phyloP scores from a whole-genome alignment of 1,140 invertebrate genomes.

The Euwallacea similis region DNA sequence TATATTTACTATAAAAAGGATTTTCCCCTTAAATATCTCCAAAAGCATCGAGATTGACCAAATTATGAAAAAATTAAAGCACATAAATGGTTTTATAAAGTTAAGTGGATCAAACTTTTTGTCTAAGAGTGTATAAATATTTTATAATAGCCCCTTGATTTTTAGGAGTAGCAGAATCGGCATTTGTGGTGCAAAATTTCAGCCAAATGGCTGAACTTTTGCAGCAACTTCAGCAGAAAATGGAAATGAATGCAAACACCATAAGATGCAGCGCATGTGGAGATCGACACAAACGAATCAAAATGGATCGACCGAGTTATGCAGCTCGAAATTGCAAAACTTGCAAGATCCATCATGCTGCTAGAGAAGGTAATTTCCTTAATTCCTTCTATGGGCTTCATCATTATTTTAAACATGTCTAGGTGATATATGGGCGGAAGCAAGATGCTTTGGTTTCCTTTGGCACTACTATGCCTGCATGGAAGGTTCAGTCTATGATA shows the following conservation, averaged over 20 bases:
- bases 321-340: slow-evolving; percentile 86
- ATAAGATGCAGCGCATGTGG: slow-evolving; percentile 91
- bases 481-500: slow-evolving; percentile 92
- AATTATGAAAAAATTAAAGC: background rate
- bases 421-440: slow-evolving; percentile 91
- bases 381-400: background rate
- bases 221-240: slow-evolving; percentile 87
- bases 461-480: slow-evolving; percentile 97
- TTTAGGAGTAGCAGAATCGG: slow-evolving; percentile 76
- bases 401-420: slow-evolving; percentile 1
- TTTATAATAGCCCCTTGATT: background rate
- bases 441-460: slow-evolving; percentile 79
- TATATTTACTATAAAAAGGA: too few relatives aligned
- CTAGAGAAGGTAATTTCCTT: slow-evolving; percentile 74
- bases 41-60: too few relatives aligned
- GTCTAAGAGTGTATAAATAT: background rate
- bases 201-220: slow-evolving; percentile 79
- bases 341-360: slow-evolving; percentile 88
- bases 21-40: too few relatives aligned
- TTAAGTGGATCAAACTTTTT: background rate
- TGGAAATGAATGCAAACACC: slow-evolving; percentile 89
- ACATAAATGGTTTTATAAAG: background rate
- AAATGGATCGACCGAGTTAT: slow-evolving; percentile 82
- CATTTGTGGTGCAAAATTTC: slow-evolving; percentile 81
- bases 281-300: slow-evolving; percentile 80